Evolutionary conservation across 1,140 invertebrate genomes (phyloP), one percentile per base, ranked within the genome.

Genomic region (Euura lappo): DNA sequence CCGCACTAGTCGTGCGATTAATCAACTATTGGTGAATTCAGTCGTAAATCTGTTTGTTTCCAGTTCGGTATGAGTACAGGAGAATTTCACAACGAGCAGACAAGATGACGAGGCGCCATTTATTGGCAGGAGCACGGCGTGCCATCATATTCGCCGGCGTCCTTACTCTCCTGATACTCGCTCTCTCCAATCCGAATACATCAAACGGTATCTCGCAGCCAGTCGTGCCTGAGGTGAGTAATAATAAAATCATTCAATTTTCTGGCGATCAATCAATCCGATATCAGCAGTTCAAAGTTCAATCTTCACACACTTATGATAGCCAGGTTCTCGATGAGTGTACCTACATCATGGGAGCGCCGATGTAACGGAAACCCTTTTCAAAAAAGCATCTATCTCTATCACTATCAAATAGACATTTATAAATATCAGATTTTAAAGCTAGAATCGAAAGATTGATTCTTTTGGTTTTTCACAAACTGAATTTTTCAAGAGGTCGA

Each of bases 1-100:
- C 28, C 28, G 28, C 28, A 28, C 28, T 28, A 28, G 28, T 28
- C 28, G 28, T 28, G 28, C 28, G 1, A 1, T 28, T 28, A 28
- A 28, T 28, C 28, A 28, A 28, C 28, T 28, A 28, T 28, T 28
- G 28, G 28, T 28, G 28, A 28, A 28, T 28, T 28, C 28, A 28
- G 28, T 28, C 28, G 28, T 28, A 28, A 28, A 28, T 28, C 28
- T 28, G 28, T 28, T 28, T 28, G 28, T 28, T 82, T 79, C 0
- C 82, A 88, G 86, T 86, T 71, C 85, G 87, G 75, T 87, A 88
- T 88, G 87, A 88, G 74, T 86, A 87, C 78, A 84, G 80, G 76
- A 80, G 82, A 74, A 86, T 83, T 78, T 80, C 80, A 74, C 79
- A 80, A 70, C 77, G 79, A 65, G 75, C 82, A 74, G 85, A 88